Percentiles rank a stretch among this genome's conserved stretches.
Conservation (phyloP, 1,140 invertebrate genomes). For the Drosophila seguyi region DNA sequence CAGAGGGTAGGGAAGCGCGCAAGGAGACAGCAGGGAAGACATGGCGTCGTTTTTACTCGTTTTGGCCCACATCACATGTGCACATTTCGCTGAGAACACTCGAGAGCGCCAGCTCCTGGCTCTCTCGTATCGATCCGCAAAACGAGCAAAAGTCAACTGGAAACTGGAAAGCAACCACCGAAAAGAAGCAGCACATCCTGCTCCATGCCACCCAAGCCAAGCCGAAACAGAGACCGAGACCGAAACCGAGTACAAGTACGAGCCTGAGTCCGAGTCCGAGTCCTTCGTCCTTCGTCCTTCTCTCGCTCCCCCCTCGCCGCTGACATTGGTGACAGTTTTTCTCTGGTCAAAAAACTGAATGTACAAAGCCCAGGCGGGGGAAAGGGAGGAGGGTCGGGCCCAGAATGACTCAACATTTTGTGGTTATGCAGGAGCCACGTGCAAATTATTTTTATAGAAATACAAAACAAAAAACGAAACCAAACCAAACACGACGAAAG, state of each 20-base stretch:
- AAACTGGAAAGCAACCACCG: constrained; percentile 80
- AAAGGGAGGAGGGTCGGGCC: background rate
- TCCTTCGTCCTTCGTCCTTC: background rate
- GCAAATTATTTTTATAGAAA: constrained; percentile 68
- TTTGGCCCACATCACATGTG: constrained; percentile 73
- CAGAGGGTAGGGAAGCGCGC: constrained; percentile 3
- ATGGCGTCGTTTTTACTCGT: constrained; percentile 52
- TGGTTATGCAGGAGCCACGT: constrained; percentile 76
- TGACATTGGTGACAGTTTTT: constrained; percentile 73
- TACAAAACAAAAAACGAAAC: constrained; percentile 16
- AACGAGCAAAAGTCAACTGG: constrained; percentile 76
- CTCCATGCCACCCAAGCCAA: constrained; percentile 5
- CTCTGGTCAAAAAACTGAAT: constrained; percentile 68
- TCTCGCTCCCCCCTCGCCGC: background rate
- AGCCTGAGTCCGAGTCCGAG: constrained; percentile 3
- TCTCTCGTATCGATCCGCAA: constrained; percentile 68
- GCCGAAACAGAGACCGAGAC: constrained; percentile 3
- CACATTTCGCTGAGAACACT: constrained; percentile 61
- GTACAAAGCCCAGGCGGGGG: constrained; percentile 24
- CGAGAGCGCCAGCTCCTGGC: constrained; percentile 8
- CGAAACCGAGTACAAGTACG: background rate
- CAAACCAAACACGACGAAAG: constrained; percentile 15
- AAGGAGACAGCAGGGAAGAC: background rate
- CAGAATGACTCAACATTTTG: constrained; percentile 77
- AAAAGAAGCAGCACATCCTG: constrained; percentile 54